phyloP scores from a whole-genome alignment of 2,797 vertebrate genomes.

The Acrossocheilus fasciatus region DNA sequence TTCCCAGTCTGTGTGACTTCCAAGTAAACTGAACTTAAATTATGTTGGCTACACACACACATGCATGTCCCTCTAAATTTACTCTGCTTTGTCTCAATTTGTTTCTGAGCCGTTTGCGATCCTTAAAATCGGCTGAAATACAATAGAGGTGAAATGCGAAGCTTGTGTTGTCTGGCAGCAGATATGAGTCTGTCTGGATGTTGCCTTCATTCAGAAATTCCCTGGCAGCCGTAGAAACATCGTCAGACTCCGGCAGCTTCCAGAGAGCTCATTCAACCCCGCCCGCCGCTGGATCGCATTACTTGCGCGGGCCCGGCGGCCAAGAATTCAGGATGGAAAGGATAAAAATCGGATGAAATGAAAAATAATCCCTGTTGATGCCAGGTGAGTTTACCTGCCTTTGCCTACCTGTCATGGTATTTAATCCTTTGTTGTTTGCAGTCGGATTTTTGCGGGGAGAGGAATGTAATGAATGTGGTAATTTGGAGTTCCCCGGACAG shows the following conservation, averaged over 20 bases:
- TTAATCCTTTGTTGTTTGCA: constrained; percentile 50
- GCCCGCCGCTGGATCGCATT: constrained; percentile 27
- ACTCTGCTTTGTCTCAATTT: constrained; percentile 46
- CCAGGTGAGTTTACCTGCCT: constrained; percentile 49
- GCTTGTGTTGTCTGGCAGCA: constrained; percentile 50
- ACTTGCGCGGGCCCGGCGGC: constrained; percentile 29
- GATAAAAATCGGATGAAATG: constrained; percentile 53
- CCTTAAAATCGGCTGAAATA: constrained; percentile 35
- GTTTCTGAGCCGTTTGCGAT: constrained; percentile 45
- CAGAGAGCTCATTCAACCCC: constrained; percentile 46
- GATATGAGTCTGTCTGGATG: constrained; percentile 54
- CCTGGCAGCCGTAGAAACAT: constrained; percentile 52
- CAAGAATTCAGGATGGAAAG: constrained; percentile 50
- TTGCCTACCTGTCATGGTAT: constrained; percentile 47
- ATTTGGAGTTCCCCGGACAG: constrained; percentile 44
- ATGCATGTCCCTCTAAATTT: constrained; percentile 28
- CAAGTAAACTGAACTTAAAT: constrained; percentile 30
- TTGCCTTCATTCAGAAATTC: constrained; percentile 48
- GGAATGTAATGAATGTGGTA: constrained; percentile 50
- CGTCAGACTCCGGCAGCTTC: constrained; percentile 42
- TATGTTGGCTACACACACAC: constrained; percentile 15
- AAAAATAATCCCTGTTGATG: constrained; percentile 51
- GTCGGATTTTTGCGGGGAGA: constrained; percentile 40
- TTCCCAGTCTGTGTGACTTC: constrained; percentile 17
- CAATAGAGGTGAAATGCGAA: constrained; percentile 55